These are phyloP conservation scores for Tinamus guttatus DNA, from an alignment of 2,113 vertebrate species.

Conservation along the genomic window DNA sequence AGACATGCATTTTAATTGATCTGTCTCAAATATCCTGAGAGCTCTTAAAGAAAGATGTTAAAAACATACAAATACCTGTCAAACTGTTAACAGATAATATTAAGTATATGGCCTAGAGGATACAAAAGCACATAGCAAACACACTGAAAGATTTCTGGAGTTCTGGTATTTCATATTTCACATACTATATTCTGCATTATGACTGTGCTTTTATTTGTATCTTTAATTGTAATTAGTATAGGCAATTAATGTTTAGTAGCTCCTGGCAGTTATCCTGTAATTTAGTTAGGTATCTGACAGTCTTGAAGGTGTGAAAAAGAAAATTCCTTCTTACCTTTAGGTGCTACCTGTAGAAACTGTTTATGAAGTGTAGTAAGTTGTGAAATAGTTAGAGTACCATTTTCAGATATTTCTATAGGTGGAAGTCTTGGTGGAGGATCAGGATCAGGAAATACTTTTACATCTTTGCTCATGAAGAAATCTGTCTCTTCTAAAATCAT, in stretches of 20 bases:
- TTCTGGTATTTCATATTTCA: background rate
- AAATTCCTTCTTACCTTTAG: slow-evolving; percentile 81
- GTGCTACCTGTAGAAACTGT: slow-evolving; percentile 82
- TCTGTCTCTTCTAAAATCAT: slow-evolving; percentile 81
- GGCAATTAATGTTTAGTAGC: background rate
- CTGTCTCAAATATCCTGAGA: background rate
- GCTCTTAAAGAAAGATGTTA: background rate
- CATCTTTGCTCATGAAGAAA: slow-evolving; percentile 84
- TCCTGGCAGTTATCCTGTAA: background rate
- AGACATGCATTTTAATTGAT: background rate
- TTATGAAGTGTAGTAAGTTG: slow-evolving; percentile 83
- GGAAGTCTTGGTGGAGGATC: slow-evolving; percentile 59
- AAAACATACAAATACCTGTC: background rate
- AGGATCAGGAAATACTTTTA: slow-evolving; percentile 76
- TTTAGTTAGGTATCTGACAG: background rate
- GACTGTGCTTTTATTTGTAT: background rate
- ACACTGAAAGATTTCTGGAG: background rate
- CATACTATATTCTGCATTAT: background rate
- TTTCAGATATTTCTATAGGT: slow-evolving; percentile 71
- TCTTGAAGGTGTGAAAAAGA: background rate
- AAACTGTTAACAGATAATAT: background rate
- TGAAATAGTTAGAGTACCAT: slow-evolving; percentile 76
- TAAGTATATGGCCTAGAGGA: background rate
- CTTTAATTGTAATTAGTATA: background rate
- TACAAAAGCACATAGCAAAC: background rate